Conservation (phyloP, 53 echinoderm and acorn worm genomes). For the Paelopatides confundens region DNA sequence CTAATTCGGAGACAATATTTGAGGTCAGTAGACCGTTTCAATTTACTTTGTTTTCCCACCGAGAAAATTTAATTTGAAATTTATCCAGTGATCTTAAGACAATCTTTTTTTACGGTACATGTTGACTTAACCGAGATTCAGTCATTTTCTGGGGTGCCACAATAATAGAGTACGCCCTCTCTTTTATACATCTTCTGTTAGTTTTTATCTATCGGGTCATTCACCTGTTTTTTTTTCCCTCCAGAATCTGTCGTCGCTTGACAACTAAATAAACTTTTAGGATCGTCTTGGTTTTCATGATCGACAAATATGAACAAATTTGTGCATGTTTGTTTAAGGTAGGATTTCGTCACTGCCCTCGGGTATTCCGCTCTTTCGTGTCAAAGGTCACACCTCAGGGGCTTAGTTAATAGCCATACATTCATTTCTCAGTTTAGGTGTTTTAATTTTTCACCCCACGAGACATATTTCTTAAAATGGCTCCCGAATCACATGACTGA, state of each 20-base stretch:
- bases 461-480: conserved; percentile 11
- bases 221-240: conserved; percentile 5
- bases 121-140: conserved; percentile 29
- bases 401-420: not conserved
- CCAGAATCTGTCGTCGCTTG: not conserved
- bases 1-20: not conserved
- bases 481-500: not conserved
- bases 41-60: not conserved
- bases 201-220: not conserved
- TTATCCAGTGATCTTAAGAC: not conserved
- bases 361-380: conserved; percentile 22
- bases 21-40: not conserved
- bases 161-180: conserved; percentile 20
- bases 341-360: not conserved
- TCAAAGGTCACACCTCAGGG: conserved; percentile 10
- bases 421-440: not conserved
- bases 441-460: conserved; percentile 21
- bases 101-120: not conserved
- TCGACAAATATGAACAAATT: conserved; percentile 31
- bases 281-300: conserved; percentile 5
- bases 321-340: conserved; percentile 41
- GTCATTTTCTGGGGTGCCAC: not conserved
- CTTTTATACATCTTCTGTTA: no score
- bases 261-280: conserved; percentile 1
- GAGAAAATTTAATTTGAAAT: not conserved